phyloP scores from a whole-genome alignment of 2,113 vertebrate species.

The Scolopax mira region DNA sequence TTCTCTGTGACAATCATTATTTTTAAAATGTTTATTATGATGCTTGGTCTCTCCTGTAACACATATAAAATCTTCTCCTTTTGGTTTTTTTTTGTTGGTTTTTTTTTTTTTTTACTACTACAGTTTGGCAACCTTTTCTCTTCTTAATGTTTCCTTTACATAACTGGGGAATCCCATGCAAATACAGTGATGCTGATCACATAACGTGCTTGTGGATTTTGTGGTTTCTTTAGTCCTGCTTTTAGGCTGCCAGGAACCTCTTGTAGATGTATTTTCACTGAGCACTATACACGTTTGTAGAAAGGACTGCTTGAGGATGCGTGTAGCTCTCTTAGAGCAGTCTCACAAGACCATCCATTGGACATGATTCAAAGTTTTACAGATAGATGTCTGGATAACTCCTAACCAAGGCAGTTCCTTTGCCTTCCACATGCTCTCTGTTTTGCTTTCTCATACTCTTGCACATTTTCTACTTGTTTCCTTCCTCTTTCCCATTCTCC shows the following conservation, averaged over 20 bases:
- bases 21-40: background rate
- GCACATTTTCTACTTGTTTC: background rate
- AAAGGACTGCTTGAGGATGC: background rate
- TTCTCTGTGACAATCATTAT: background rate
- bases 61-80: background rate
- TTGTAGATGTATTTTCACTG: background rate
- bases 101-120: background rate
- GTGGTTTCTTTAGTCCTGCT: constrained; percentile 7
- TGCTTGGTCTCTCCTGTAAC: background rate
- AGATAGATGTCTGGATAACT: background rate
- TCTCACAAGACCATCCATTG: background rate
- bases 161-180: background rate
- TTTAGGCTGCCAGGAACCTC: background rate
- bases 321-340: background rate
- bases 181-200: background rate
- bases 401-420: background rate
- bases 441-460: background rate
- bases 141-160: background rate
- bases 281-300: background rate
- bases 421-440: background rate
- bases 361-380: background rate
- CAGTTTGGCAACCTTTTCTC: background rate
- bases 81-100: background rate
- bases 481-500: background rate
- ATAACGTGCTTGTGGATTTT: constrained; percentile 9